Percentiles rank a stretch among this genome's conserved stretches.
These are phyloP conservation scores for Formica selysi DNA, from an alignment of 1,140 invertebrate species.

Conservation along the genomic window DNA sequence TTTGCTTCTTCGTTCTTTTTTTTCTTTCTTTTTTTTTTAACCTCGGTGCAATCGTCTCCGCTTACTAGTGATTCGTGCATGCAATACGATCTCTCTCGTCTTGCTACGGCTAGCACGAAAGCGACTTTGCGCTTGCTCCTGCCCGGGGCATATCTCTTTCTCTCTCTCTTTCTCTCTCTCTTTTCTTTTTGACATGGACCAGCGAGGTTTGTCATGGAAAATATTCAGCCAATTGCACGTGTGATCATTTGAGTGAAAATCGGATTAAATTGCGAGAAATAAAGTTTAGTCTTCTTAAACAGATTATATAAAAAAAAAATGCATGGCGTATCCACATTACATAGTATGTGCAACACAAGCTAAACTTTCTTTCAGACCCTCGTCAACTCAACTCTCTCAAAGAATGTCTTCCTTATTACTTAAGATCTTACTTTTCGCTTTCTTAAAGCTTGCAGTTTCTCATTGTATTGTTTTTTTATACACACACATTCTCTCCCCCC, in stretches of 20 bases:
- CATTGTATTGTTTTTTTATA: background rate
- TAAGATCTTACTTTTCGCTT: background rate
- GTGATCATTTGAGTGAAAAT: constrained; percentile 17
- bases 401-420: background rate
- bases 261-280: constrained; percentile 33
- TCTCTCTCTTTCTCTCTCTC: background rate
- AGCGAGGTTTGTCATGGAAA: constrained; percentile 26
- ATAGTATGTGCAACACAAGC: background rate
- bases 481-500: too few relatives aligned
- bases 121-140: constrained; percentile 66
- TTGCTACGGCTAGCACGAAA: constrained; percentile 74
- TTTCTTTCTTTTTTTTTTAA: constrained; percentile 48
- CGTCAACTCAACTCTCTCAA: background rate
- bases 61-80: constrained; percentile 84
- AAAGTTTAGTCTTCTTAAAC: constrained; percentile 4
- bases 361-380: background rate
- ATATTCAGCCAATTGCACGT: constrained; percentile 24
- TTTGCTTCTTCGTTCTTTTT: constrained; percentile 8
- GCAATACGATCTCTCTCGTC: constrained; percentile 83
- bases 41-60: constrained; percentile 85
- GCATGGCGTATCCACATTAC: background rate
- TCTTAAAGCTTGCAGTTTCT: background rate
- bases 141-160: background rate
- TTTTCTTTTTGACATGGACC: background rate
- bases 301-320: background rate